These are phyloP conservation scores for Nomada lathburiana DNA, from an alignment of 2,888 invertebrate genomes.

Conservation along the genomic window DNA sequence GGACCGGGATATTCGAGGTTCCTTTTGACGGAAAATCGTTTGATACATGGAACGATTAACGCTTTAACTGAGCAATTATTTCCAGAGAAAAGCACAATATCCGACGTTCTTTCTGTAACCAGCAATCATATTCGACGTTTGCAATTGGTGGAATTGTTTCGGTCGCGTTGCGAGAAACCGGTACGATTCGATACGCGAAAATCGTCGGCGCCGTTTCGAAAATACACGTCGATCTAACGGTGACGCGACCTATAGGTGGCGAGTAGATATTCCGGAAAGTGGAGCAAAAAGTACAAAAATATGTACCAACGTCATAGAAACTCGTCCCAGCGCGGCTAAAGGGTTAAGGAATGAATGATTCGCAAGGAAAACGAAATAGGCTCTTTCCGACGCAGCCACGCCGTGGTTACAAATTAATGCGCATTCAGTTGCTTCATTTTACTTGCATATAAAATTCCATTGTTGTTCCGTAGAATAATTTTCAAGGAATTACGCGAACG, in stretches of 20 bases:
- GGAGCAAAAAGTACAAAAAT: background rate
- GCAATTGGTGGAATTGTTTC: conserved; percentile 46
- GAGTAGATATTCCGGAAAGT: background rate
- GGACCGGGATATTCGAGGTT: conserved; percentile 30
- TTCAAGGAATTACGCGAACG: conserved; percentile 57
- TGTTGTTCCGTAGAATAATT: conserved; percentile 58
- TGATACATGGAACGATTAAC: conserved; percentile 58
- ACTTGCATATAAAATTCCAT: conserved; percentile 60
- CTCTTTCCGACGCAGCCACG: conserved; percentile 33
- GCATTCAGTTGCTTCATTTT: conserved; percentile 60
- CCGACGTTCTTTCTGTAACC: conserved; percentile 58
- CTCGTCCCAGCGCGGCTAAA: background rate
- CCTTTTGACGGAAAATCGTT: conserved; percentile 46
- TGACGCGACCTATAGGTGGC: background rate
- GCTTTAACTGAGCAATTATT: conserved; percentile 60
- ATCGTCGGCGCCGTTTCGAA: conserved; percentile 14
- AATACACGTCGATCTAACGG: conserved; percentile 16
- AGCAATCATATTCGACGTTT: conserved; percentile 55
- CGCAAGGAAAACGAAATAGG: conserved; percentile 40
- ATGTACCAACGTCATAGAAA: background rate
- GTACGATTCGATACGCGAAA: conserved; percentile 19
- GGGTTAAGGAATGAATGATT: conserved; percentile 56
- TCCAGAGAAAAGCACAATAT: conserved; percentile 58
- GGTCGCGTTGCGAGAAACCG: conserved; percentile 32
- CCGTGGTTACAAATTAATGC: conserved; percentile 50